Evolutionary conservation across 2,888 invertebrate genomes (phyloP).

Genomic region (Flexamia atlantica): DNA sequence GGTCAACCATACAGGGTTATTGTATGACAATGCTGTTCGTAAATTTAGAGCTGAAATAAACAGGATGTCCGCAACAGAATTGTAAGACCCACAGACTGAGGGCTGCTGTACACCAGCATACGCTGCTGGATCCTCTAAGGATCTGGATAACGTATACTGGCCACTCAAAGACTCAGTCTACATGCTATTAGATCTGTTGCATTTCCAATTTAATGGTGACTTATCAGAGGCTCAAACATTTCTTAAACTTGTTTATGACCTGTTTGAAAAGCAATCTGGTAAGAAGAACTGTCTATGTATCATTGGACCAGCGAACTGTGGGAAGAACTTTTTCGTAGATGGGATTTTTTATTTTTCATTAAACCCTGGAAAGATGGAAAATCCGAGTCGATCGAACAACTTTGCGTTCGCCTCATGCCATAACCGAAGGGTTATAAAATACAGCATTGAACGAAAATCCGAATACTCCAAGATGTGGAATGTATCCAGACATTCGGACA

Average conservation of each 20-base stretch:
- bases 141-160: background rate
- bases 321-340: conserved; percentile 1
- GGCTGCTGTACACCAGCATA: background rate
- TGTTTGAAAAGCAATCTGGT: background rate
- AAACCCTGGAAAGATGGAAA: conserved; percentile 17
- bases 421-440: background rate
- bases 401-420: conserved; percentile 7
- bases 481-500: too few species aligned
- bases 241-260: background rate
- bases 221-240: background rate
- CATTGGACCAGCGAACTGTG: background rate
- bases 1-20: background rate
- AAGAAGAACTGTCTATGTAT: conserved; percentile 2
- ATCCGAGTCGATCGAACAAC: background rate
- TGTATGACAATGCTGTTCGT: background rate
- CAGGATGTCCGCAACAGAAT: background rate
- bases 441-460: too few species aligned
- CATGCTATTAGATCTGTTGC: background rate
- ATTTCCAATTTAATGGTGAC: background rate
- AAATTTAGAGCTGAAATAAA: background rate
- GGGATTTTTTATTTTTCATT: too few species aligned
- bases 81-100: background rate
- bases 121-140: background rate
- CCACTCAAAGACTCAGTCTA: background rate
- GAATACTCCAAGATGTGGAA: too few species aligned